Evolutionary conservation across 2,113 vertebrate genomes (phyloP).

Genomic region (Psilopsiagon aymara): DNA sequence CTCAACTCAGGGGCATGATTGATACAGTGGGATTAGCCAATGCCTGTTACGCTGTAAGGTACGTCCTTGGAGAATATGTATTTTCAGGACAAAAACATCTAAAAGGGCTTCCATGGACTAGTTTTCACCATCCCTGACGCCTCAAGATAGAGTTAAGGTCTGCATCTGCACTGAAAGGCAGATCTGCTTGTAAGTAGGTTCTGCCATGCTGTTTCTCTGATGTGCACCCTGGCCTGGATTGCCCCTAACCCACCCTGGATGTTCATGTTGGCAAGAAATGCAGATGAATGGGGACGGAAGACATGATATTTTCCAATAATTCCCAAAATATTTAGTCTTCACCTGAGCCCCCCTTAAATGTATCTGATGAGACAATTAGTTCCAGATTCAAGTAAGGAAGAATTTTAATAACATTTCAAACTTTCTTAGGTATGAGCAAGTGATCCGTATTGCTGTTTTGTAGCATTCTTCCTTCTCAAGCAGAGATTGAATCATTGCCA

Average conservation of each 20-base stretch:
- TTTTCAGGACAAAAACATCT: background rate
- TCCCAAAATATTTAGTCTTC: background rate
- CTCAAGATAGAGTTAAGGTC: background rate
- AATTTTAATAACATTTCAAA: background rate
- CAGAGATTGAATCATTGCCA: conserved; percentile 76
- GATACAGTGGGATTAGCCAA: conserved; percentile 73
- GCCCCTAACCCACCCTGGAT: rapidly evolving
- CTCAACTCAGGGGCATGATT: conserved; percentile 53
- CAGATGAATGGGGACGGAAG: background rate
- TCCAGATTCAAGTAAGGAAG: background rate
- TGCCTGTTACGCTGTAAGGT: conserved; percentile 76
- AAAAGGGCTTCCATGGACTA: background rate
- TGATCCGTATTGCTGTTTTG: conserved; percentile 42
- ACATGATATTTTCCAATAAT: background rate
- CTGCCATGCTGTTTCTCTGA: background rate
- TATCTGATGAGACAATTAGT: background rate
- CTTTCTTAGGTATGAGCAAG: background rate
- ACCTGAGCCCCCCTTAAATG: background rate
- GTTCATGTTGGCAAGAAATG: background rate
- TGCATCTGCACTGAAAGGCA: background rate
- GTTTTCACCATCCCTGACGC: background rate
- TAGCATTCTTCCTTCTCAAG: conserved; percentile 75
- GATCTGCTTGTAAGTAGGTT: background rate
- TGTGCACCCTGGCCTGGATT: background rate
- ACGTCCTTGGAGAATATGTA: background rate